These are phyloP conservation scores for Drosophila ficusphila DNA, from an alignment of 1,140 invertebrate species.

Conservation along the genomic window DNA sequence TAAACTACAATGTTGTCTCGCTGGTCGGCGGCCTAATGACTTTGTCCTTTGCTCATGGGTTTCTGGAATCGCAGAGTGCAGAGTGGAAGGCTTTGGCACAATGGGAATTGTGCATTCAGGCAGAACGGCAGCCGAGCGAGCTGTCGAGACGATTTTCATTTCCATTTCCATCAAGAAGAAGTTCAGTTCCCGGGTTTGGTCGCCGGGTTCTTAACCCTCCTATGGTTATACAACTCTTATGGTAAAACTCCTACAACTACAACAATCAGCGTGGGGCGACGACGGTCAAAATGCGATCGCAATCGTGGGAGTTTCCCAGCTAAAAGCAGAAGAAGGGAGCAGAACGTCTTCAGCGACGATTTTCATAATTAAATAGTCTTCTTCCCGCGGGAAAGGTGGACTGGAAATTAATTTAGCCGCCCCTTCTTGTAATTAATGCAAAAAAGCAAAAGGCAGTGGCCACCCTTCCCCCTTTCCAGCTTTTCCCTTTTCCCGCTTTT, in stretches of 20 bases:
- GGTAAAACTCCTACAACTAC: no score
- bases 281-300: slow-evolving; percentile 47
- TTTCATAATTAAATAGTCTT: slow-evolving; percentile 70
- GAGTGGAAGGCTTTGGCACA: background rate
- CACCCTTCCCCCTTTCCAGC: slow-evolving; percentile 9
- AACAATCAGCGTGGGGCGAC: slow-evolving; percentile 24
- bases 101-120: slow-evolving; percentile 56
- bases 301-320: slow-evolving; percentile 74
- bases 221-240: no score
- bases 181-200: background rate
- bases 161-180: slow-evolving; percentile 29
- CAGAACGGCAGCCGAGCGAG: slow-evolving; percentile 5
- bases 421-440: slow-evolving; percentile 66
- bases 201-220: slow-evolving; percentile 19
- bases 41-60: slow-evolving; percentile 16
- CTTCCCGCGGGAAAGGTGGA: slow-evolving; percentile 43
- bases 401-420: slow-evolving; percentile 63
- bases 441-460: slow-evolving; percentile 49
- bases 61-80: background rate
- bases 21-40: slow-evolving; percentile 8
- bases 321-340: no score
- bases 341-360: slow-evolving; percentile 43
- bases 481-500: background rate
- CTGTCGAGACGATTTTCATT: slow-evolving; percentile 29
- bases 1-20: background rate